These are phyloP conservation scores for Aethina tumida DNA, from an alignment of 1,140 invertebrate species.

Conservation along the genomic window DNA sequence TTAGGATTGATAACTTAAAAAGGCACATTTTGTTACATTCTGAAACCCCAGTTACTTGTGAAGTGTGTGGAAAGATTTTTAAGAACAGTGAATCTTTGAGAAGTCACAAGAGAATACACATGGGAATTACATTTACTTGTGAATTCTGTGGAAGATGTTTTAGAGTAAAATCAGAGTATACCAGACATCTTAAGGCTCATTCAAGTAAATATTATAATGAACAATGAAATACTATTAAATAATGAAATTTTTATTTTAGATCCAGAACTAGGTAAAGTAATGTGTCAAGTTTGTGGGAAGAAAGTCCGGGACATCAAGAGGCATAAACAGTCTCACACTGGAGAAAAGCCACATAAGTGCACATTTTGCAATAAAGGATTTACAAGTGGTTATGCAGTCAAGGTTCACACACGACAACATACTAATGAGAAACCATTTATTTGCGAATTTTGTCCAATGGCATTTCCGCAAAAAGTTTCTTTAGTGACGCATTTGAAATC, in stretches of 20 bases:
- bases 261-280: slow-evolving; percentile 22
- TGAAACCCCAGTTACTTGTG: slow-evolving; percentile 18
- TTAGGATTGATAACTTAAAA: slow-evolving; percentile 25
- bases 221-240: no score
- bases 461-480: slow-evolving; percentile 27
- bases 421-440: slow-evolving; percentile 26
- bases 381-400: slow-evolving; percentile 20
- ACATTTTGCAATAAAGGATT: slow-evolving; percentile 26
- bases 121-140: slow-evolving; percentile 20
- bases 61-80: slow-evolving; percentile 22
- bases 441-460: slow-evolving; percentile 21
- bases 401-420: slow-evolving; percentile 25
- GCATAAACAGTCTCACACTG: slow-evolving; percentile 27
- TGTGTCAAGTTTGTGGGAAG: slow-evolving; percentile 24
- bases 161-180: slow-evolving; percentile 22
- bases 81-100: slow-evolving; percentile 27
- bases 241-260: slow-evolving; percentile 13
- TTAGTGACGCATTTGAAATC: slow-evolving; percentile 23
- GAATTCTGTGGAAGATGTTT: slow-evolving; percentile 23
- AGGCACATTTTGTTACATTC: slow-evolving; percentile 24
- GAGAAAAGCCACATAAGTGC: slow-evolving; percentile 25
- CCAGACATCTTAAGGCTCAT: slow-evolving; percentile 23
- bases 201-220: slow-evolving; percentile 17
- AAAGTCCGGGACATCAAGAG: slow-evolving; percentile 20
- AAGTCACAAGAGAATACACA: slow-evolving; percentile 21